Base-by-base conservation (phyloP, 35 echinoderm and acorn worm species). In the Patiria miniata region DNA sequence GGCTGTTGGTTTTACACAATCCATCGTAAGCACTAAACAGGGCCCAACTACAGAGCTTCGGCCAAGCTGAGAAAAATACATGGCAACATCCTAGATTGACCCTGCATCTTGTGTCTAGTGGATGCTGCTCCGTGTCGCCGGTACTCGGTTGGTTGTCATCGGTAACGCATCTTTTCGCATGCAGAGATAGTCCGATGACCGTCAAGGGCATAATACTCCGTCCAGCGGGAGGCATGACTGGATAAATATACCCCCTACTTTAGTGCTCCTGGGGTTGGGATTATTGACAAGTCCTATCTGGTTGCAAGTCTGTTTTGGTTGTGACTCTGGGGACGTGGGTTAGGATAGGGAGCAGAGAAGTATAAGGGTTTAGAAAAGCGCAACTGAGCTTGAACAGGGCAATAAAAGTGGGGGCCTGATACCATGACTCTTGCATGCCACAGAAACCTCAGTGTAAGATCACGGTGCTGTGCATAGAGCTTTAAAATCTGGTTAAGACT, bases 221-320 rank as follows among this genome's bases (percentile, higher is more conserved):
- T 23, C 65, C 65, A 34, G 65, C 65, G 26, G 65, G 65, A 34
- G 19, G 10, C n/a, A 23, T 14, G 34, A 73, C 65, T 73, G 65
- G 14, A 73, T 73, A 73, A 73, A 73, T 73, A 73, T 73, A 73
- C 65, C 65, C 65, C 65, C 65, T 30, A 34, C 26, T 10, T 32
- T 23, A 6, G 42, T 73, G 21, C 14, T 23, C 65, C 65, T 34
- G 65, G 14, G 65, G 26, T 10, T 73, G 19, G 10, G 65, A 73
- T 73, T 73, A 73, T 73, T 73, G 65, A 73, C 65, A 73, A 73
- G 65, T 73, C 65, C 21, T 73, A 73, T 73, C 65, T 73, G 29
- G 65, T 73, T 73, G 14, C 65, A 73, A n/a, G 65, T 73, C 42
- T 47, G 65, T 36, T 73, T 10, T 73, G 65, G 65, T 73, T 73